Base-by-base conservation (phyloP, 2,113 vertebrate species). In the Lampris incognitus region DNA sequence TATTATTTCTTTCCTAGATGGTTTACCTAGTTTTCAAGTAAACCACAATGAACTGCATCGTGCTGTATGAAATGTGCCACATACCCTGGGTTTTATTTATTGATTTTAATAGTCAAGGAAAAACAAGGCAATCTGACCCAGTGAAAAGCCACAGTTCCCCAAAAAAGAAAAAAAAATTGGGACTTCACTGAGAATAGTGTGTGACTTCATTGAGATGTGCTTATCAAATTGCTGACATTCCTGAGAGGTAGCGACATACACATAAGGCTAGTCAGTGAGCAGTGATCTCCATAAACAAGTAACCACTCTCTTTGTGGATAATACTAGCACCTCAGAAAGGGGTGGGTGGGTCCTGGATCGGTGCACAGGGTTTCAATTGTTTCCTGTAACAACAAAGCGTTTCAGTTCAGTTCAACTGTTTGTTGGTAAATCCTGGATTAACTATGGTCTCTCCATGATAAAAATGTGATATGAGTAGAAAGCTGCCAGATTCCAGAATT, bases 131-230 rank as follows among this genome's bases (percentile, higher is more conserved):
- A 71, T 72, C 8, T 55, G 41, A 67, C 37, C 66, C 52, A 78
- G 70, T 68, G 65, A 69, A 48, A 79, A 65, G 63, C 60, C 69
- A 61, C 48, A 72, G 58, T 70, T 66, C 46, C 39, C 36, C 24
- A 24, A 24, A 24, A 11, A 6, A 24, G n/a, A n/a, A 24, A 24
- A 24, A 24, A 24, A 24, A 24, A 0, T 24, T 24, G 24, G 24
- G 24, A 24, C 24, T 24, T 24, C 24, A 24, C 24, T 24, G 24
- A 24, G 24, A 24, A 24, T 24, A 24, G 24, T 24, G 24, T 24
- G 24, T 24, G 65, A 72, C 66, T 40, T 13, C 6, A 38, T 38
- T 2, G 48, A 67, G 40, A 57, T 41, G 6, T 24, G 52, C 39
- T 73, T 42, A 70, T 81, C 13, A 2, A 68, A 72, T 59, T 50